Base-by-base conservation (phyloP, 2,113 vertebrate genomes). In the Atherinomorus stipes region DNA sequence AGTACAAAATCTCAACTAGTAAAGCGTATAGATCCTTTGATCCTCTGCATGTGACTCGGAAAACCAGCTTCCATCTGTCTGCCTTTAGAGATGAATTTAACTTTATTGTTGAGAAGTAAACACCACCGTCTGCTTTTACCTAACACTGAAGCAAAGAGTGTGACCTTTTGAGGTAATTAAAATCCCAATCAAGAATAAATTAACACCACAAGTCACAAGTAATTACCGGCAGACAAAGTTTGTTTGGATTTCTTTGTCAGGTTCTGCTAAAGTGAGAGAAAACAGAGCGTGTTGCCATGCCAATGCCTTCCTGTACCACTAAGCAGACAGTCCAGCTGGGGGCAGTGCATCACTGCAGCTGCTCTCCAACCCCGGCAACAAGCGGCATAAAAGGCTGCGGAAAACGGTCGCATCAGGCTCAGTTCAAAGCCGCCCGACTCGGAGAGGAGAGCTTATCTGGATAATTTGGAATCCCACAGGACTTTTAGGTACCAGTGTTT, bases 271-370 rank as follows among this genome's bases (percentile, higher is more conserved):
- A 42, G 26, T 53, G 2, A 47, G 53, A 42, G 21, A 51, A 52
- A 26, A 26, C 42, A 13, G 25, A 63, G 37, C 37, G 47, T 26
- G 71, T 72, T 84, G 66, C 54, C 57, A 59, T 75, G 64, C 52
- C 61, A 75, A 67, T 37, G 50, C 2, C 54, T 56, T 3, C 9
- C 4, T 61, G 53, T 38, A 23, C 69, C 31, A 78, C 74, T 54
- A 4, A 4, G 13, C 1, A 1, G 2, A 15, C 45, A 2, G 34
- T 62, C 89, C 93, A 92, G 69, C 23, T 16, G 91, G 80, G 85
- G 93, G 92, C 91, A 92, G 85, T 89, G 70, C 89, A 85, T 84
- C 60, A 51, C 78, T 61, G 42, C 61, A 15, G 6, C 71, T 42
- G 28, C 5, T 40, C 51, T 9, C 15, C 40, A 54, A 26, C 28